Evolutionary conservation across 2,113 vertebrate species (phyloP), one percentile per base, ranked within the genome.

Genomic region (Ictalurus furcatus): DNA sequence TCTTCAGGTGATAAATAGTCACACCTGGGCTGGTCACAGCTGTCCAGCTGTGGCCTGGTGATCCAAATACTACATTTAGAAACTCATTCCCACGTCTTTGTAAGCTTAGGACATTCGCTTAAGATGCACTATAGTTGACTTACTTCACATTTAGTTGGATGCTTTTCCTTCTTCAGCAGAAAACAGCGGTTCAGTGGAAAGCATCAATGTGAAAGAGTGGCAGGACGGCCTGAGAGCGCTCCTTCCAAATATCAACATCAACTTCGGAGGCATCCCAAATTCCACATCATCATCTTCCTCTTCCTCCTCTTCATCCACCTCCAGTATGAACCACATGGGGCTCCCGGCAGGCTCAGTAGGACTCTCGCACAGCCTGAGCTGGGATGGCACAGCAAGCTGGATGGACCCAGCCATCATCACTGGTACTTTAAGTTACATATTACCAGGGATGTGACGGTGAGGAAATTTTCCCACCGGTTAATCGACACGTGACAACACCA

Each of bases 391-490:
- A 95, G 97, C 97, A 95, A 98, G 98, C 95, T 99, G 98, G 98
- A 99, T 99, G 98, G 98, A 99, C 94, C 98, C 98, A 90, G 98
- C 98, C 93, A 99, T 99, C 95, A 99, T 99, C 96, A 99, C 98
- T 97, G 98, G 98, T 99, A 97, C 65, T 85, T 83, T 23, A 58
- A 78, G 23, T 40, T 74, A 40, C 37, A 37, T 74, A 44, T 40
- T 30, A 12, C 44, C 6, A 48, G 44, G 6, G 44, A 48, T 48
- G 44, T 48, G 44, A 48, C 44, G 6, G 44, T 48, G 44, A 48
- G 44, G 40, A 44, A 48, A 48, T 48, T 48, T 48, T 48, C 44
- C 44, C 44, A 48, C 44, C 44, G 44, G 44, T 48, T 48, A 48
- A 48, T 48, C 6, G 6, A 6, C 44, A 6, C 6, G 6, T 48